Conservation (phyloP, 2,113 vertebrate genomes). For the human region DNA sequence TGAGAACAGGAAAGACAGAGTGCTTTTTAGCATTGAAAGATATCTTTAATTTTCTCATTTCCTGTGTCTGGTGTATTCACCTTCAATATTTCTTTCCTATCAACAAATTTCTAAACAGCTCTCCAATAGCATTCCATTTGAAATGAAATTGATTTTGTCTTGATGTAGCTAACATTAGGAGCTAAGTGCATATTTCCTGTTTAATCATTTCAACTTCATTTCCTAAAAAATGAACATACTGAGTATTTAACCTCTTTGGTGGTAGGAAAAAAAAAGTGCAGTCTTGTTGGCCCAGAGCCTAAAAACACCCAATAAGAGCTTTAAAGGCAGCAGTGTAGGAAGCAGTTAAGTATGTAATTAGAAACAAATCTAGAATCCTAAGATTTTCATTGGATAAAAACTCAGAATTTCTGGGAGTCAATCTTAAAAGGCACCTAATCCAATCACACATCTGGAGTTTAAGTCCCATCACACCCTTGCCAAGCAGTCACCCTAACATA, state of each 20-base stretch:
- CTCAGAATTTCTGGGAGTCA: not conserved
- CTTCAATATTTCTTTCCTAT: constrained; percentile 73
- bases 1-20: constrained; percentile 58
- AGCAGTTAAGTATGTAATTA: constrained; percentile 59
- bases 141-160: constrained; percentile 79
- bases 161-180: constrained; percentile 72
- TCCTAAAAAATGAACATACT: constrained; percentile 67
- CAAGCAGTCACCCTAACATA: not conserved
- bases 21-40: constrained; percentile 65
- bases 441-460: not conserved
- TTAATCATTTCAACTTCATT: constrained; percentile 76
- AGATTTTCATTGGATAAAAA: constrained; percentile 29
- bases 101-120: constrained; percentile 73
- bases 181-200: constrained; percentile 77
- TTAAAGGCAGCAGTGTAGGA: constrained; percentile 46
- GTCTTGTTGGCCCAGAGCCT: constrained; percentile 53
- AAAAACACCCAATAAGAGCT: constrained; percentile 31
- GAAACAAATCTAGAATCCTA: constrained; percentile 52
- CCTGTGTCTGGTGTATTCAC: constrained; percentile 65
- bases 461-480: not conserved
- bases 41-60: constrained; percentile 73
- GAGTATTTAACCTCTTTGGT: constrained; percentile 65
- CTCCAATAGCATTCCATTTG: constrained; percentile 68
- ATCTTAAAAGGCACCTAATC: not conserved
- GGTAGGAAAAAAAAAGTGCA: not conserved